Base-by-base conservation (phyloP, 2,888 invertebrate species). In the Drosophila macrospina region DNA sequence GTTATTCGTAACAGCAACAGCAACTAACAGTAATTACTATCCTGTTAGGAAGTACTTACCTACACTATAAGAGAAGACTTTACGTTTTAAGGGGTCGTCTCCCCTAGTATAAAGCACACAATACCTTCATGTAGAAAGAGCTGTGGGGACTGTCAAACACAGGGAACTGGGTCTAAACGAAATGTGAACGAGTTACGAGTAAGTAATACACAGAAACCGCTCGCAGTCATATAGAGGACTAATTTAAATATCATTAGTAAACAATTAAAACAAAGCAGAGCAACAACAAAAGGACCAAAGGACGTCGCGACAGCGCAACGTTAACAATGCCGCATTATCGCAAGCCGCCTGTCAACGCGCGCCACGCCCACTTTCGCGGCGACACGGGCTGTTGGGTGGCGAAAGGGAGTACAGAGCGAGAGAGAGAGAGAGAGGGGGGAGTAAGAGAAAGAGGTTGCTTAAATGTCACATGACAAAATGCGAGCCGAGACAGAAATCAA, bases 191-290 rank as follows among this genome's bases (percentile, higher is more conserved):
- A 69, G 24, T 37, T 36, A 13, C 42, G 39, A 69, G 41, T 42
- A 45, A 65, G 69, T 61, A 64, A 67, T 37, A 76, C 66, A 78
- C 78, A 68, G 69, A 47, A 71, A 71, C 39, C 59, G 78, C 83
- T 69, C 48, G 83, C 69, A 80, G 85, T 74, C 67, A 83, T 74
- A 62, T 72, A 85, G 82, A 85, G 83, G 70, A 78, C 89, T 88
- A 89, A 89, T 89, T 89, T 87, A 83, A 85, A 86, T 86, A 81
- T 86, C 89, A 86, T 86, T 88, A 86, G 86, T 74, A 61, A 80
- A 74, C 71, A 84, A 82, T 86, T 85, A 85, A 89, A 80, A 86
- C 76, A 86, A 85, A 74, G 65, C 74, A 36, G 28, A 42, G 16
- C 44, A 45, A 42, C 54, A 55, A 60, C 52, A 55, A 63, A 54